Conservation (phyloP, 2,113 vertebrate genomes). For the Calypte anna region DNA sequence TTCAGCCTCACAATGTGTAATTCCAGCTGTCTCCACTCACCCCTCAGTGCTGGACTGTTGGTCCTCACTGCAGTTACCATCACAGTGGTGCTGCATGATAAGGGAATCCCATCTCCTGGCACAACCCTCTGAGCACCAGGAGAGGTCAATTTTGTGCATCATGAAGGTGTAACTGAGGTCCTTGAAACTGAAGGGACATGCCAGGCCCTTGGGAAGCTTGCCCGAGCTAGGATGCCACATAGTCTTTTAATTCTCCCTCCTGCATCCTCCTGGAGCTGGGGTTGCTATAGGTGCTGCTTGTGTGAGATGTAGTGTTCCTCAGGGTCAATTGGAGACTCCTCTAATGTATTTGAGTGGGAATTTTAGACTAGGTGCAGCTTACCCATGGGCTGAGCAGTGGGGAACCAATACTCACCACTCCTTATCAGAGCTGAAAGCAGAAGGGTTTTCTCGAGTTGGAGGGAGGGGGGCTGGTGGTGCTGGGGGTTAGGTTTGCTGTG, state of each 20-base stretch:
- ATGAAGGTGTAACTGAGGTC: background rate
- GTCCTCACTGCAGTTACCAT: background rate
- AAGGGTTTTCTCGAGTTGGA: background rate
- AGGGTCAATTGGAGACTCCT: background rate
- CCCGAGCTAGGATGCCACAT: background rate
- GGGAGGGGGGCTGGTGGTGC: background rate
- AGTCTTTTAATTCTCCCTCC: background rate
- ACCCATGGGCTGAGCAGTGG: background rate
- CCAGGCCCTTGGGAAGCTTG: background rate
- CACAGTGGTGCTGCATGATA: fast-evolving
- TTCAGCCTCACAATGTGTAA: background rate
- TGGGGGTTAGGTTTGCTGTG: background rate
- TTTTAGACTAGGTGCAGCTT: background rate
- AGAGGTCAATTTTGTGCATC: background rate
- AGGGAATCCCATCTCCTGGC: background rate
- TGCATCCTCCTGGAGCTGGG: background rate
- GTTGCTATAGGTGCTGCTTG: background rate
- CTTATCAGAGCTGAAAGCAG: background rate
- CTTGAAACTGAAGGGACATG: background rate
- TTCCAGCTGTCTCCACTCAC: background rate
- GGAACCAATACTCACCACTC: background rate
- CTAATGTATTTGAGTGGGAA: background rate
- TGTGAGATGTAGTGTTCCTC: background rate
- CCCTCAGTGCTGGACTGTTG: background rate
- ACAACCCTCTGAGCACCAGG: fast-evolving